Base-by-base conservation (phyloP, 2,113 vertebrate genomes). In the Myrmophylax atrothorax region DNA sequence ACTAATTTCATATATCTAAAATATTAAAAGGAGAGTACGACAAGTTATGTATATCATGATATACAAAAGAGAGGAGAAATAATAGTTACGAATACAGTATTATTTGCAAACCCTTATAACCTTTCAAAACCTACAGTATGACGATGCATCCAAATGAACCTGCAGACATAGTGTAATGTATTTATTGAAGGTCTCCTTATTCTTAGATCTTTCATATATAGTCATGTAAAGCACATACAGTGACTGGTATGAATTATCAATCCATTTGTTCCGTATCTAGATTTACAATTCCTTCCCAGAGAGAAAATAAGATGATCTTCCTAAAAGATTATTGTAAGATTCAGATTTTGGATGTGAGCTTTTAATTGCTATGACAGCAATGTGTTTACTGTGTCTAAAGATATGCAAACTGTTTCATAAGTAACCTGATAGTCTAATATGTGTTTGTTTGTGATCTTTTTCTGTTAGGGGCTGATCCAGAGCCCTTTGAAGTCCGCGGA, bases 361-460 rank as follows among this genome's bases (percentile, higher is more conserved):
- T 93, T 88, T 93, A 95, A 97, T 94, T 95, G 44, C 55, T 93
- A 59, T 90, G 91, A 93, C 93, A 80, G 78, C 26, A 82, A 83
- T 31, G 56, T 70, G 56, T 88, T 96, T 95, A 84, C 84, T 83
- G 72, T 90, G 63, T 84, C 91, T 94, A 93, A 94, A 95, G 82
- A 90, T 92, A 90, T 74, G 78, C 24, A 14, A 79, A 83, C 55
- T 74, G 64, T n/a, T 92, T 80, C 86, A 70, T 74, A 75, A 77
- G 70, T 91, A 85, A 91, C 59, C 91, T 0, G 0, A 63, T 86
- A 80, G 55, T 67, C 47, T 92, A 89, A 72, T 80, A 72, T 22
- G 14, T 90, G 75, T 66, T 89, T 95, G 49, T 91, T 93, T 94
- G 78, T 96, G 70, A 92, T 91, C 87, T 87, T 95, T 60, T 83